phyloP scores from a whole-genome alignment of 2,113 vertebrate genomes.

The Paradoxurus hermaphroditus region DNA sequence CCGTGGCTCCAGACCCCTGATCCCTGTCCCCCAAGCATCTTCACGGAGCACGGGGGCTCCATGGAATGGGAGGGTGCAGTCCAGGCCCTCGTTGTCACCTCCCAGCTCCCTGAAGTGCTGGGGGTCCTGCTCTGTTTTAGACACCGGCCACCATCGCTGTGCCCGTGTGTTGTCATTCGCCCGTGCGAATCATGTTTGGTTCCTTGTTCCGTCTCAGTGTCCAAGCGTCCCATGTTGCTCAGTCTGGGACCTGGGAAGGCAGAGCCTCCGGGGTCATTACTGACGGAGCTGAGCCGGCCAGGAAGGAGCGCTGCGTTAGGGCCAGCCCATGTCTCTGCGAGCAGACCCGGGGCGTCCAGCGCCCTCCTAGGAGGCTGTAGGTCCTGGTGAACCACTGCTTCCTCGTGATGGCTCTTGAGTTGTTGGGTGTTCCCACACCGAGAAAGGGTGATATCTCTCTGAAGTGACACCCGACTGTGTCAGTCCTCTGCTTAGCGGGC shows the following conservation, averaged over 20 bases:
- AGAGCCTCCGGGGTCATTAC: not conserved
- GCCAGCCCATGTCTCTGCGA: too few relatives aligned
- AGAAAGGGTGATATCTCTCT: not conserved
- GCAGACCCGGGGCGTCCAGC: not conserved
- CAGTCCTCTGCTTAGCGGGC: too few relatives aligned
- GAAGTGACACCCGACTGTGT: not conserved
- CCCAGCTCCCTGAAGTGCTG: accelerated
- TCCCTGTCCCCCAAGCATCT: not conserved
- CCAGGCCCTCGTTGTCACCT: not conserved
- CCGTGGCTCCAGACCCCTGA: not conserved
- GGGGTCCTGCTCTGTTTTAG: not conserved
- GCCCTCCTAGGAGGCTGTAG: not conserved
- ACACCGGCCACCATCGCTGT: accelerated
- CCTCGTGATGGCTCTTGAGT: not conserved
- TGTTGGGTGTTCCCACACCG: not conserved
- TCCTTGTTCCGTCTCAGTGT: not conserved
- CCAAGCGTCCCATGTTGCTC: not conserved
- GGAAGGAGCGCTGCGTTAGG: not conserved
- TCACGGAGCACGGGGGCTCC: not conserved
- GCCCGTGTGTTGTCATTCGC: not conserved
- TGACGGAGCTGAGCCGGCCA: too few relatives aligned
- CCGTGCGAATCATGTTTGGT: accelerated
- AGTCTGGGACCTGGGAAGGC: not conserved
- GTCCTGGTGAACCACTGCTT: not conserved
- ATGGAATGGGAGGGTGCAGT: not conserved